phyloP scores from a whole-genome alignment of 2,888 invertebrate genomes.

The Morpho achilles region DNA sequence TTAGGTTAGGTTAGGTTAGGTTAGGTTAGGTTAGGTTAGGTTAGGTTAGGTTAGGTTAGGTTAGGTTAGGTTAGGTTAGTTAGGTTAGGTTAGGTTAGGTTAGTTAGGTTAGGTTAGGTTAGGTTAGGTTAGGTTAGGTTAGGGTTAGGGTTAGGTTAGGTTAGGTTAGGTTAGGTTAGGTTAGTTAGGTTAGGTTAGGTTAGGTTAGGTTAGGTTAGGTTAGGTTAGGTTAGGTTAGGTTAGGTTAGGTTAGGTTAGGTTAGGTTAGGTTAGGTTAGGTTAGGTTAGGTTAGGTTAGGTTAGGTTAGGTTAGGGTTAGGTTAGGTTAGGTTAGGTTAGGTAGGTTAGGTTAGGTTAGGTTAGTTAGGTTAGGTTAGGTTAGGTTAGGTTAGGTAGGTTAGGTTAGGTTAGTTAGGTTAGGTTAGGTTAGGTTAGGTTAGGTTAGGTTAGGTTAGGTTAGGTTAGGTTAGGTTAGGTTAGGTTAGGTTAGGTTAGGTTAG shows the following conservation, averaged over 20 bases:
- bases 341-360: no score
- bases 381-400: background rate
- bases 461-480: background rate
- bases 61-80: background rate
- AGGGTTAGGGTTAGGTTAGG: background rate
- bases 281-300: constrained; percentile 1
- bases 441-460: background rate
- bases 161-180: background rate
- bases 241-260: background rate
- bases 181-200: background rate
- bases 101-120: background rate
- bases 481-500: background rate
- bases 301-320: background rate
- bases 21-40: background rate
- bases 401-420: constrained; percentile 1
- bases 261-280: constrained; percentile 1
- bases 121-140: background rate
- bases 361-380: background rate
- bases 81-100: background rate
- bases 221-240: background rate
- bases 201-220: constrained; percentile 1
- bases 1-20: background rate
- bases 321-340: constrained; percentile 1
- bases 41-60: constrained; percentile 1
- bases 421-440: constrained; percentile 1